Evolutionary conservation across 2,888 invertebrate genomes (phyloP).

Genomic region (Melanargia galathea): DNA sequence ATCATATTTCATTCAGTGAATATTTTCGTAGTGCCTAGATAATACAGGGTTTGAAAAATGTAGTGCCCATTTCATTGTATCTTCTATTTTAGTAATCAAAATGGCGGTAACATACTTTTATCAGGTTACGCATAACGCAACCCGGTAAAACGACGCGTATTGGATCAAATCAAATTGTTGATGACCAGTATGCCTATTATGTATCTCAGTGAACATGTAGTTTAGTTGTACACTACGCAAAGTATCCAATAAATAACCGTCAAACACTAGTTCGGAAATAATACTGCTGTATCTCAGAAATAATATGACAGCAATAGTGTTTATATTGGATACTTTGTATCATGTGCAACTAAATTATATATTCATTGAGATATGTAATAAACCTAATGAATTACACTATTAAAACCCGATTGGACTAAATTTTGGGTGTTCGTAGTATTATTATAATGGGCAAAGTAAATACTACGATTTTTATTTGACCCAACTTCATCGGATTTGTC

Average conservation of each 20-base stretch:
- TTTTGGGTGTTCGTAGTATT: neutral
- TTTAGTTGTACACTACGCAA: neutral
- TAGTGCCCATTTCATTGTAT: conserved; percentile 38
- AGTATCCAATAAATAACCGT: neutral
- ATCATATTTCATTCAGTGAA: conserved; percentile 20
- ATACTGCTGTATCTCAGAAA: too few relatives aligned
- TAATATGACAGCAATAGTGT: too few relatives aligned
- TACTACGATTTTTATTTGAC: neutral
- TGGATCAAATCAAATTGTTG: neutral
- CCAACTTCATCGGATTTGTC: neutral
- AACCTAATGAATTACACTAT: neutral
- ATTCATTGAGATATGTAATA: neutral
- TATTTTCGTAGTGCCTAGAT: conserved; percentile 39
- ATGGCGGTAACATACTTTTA: conserved; percentile 3
- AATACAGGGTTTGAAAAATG: conserved; percentile 42
- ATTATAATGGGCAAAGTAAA: neutral
- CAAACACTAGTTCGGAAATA: neutral
- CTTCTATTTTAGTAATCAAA: conserved; percentile 25
- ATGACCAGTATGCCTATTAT: neutral
- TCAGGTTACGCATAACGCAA: neutral
- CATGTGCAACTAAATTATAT: neutral
- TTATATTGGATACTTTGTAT: neutral
- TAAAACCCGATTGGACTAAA: neutral
- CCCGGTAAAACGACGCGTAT: neutral
- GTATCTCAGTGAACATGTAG: neutral